These are phyloP conservation scores for Octodonta nipae DNA, from an alignment of 2,888 invertebrate genomes.

Conservation along the genomic window DNA sequence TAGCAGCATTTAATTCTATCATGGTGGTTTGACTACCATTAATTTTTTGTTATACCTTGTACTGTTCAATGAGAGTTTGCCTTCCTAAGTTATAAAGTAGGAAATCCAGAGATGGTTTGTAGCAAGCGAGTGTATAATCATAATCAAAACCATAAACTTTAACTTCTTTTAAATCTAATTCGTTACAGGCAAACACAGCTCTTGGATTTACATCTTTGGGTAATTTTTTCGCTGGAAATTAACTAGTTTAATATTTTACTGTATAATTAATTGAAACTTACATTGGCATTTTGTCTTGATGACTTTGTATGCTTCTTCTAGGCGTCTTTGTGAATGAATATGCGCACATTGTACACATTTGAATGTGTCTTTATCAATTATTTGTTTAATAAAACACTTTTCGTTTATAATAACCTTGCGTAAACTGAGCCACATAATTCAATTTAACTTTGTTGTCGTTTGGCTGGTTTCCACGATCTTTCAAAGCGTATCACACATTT, in stretches of 20 bases:
- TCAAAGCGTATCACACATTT: too few species aligned
- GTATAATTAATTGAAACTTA: constrained; percentile 37
- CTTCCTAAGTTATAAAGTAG: constrained; percentile 82
- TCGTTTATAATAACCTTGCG: too few species aligned
- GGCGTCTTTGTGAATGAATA: constrained; percentile 23
- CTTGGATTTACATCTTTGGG: constrained; percentile 74
- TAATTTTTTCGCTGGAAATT: constrained; percentile 60
- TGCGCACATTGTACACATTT: too few species aligned
- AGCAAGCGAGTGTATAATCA: constrained; percentile 93
- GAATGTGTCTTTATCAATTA: too few species aligned
- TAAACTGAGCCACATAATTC: too few species aligned
- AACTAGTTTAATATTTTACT: constrained; percentile 3
- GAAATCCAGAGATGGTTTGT: constrained; percentile 77
- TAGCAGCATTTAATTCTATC: constrained; percentile 1
- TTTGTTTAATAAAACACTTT: too few species aligned
- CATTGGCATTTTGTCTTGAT: constrained; percentile 59
- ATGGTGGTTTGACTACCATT: neutral
- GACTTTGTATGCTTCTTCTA: constrained; percentile 47
- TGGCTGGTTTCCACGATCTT: too few species aligned
- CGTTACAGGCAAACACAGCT: constrained; percentile 93
- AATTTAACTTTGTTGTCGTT: too few species aligned
- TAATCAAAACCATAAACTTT: constrained; percentile 96
- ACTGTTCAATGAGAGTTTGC: constrained; percentile 71
- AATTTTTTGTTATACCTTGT: constrained; percentile 59
- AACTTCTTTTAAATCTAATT: constrained; percentile 79